phyloP scores from a whole-genome alignment of 2,888 invertebrate genomes.

The Chymomyza amoena region DNA sequence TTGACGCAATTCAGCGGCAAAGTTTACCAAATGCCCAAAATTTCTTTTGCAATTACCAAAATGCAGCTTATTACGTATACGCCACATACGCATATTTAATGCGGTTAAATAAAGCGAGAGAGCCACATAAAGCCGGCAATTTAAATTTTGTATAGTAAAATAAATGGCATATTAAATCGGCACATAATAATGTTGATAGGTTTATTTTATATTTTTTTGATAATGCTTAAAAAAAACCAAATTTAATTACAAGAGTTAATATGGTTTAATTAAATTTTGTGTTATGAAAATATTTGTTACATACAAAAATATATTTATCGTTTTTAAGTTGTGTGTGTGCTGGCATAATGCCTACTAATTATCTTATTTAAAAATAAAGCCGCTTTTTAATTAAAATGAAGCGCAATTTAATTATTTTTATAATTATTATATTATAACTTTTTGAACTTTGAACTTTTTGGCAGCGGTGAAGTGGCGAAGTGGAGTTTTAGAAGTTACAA shows the following conservation, averaged over 20 bases:
- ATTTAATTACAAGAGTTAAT: constrained; percentile 68
- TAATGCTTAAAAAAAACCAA: constrained; percentile 28
- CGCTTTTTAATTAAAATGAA: background rate
- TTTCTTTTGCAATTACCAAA: background rate
- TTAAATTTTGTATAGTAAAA: background rate
- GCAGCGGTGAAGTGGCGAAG: too few relatives aligned
- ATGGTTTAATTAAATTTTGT: constrained; percentile 62
- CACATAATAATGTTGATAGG: background rate
- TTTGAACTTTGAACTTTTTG: background rate
- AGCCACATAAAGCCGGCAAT: background rate
- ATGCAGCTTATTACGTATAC: background rate
- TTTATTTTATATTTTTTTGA: constrained; percentile 15
- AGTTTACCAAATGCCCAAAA: background rate
- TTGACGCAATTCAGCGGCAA: background rate
- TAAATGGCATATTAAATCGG: background rate
- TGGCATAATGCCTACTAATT: background rate
- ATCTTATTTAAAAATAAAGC: background rate
- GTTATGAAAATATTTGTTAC: constrained; percentile 33
- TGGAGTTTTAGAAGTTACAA: too few relatives aligned
- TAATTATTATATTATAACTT: background rate
- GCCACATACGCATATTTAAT: background rate
- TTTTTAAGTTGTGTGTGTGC: background rate
- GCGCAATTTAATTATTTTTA: background rate
- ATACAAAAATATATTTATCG: constrained; percentile 7
- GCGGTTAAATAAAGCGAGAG: background rate